Base-by-base conservation (phyloP, 2,797 vertebrate species). In the Gallinago stenura region DNA sequence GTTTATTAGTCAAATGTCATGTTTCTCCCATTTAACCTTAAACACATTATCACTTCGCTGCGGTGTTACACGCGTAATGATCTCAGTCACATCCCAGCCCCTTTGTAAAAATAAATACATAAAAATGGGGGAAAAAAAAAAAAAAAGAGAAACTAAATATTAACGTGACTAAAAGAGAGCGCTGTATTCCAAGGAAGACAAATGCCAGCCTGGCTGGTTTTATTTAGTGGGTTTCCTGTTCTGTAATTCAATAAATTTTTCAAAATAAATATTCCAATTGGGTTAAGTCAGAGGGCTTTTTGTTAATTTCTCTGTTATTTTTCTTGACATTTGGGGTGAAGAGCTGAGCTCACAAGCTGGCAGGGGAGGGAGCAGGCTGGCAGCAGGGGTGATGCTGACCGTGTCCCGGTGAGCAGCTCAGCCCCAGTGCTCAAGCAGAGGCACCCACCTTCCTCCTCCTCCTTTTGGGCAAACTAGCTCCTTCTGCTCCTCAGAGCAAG, bases 191-290 rank as follows among this genome's bases (percentile, higher is more conserved):
- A 89, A 81, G 45, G 61, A 82, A 97, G 94, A 93, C 87, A 96
- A 97, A 92, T 93, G 84, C 93, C 91, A 94, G 88, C 95, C 89
- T 97, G 94, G 75, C 89, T 94, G 87, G 88, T 93, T 97, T 97
- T 86, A 96, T 96, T 98, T 96, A 97, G 94, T 90, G 88, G 79
- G 84, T 97, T 98, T 98, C 96, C 96, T 97, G 93, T 78, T 95
- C 83, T 88, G 69, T 97, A 97, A 97, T 92, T 97, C 94, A 97
- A 95, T 97, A 94, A 86, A 95, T 95, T 96, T 98, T 97, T 94
- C 92, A 97, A 97, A 98, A 97, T 96, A 97, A 97, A 96, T 96
- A 94, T 79, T 92, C 81, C 93, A 95, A 83, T 97, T 94, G 80
- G 95, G 95, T 97, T 97, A 97, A 91, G 91, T 91, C 83, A 87